Evolutionary conservation across 1,140 invertebrate species (phyloP), one percentile per base, ranked within the genome.

Genomic region (Cotesia glomerata): DNA sequence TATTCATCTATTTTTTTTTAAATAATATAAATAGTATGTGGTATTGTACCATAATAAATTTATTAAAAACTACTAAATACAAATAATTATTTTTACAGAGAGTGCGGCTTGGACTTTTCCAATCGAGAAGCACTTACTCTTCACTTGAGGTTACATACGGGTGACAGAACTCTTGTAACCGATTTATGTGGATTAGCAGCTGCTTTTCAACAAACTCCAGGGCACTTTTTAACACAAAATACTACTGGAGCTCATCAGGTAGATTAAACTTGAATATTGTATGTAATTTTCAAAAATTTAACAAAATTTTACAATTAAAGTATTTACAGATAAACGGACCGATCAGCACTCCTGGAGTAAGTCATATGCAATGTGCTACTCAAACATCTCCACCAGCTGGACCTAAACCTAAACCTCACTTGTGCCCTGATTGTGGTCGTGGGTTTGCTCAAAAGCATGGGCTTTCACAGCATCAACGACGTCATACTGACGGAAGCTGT

Each of bases 361-460:
- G 85, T 74, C 84, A 87, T 70, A 85, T 87, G 83, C 85, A 87
- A 54, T 85, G 85, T 5, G 85, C 85, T 11, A 87, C 86, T 51
- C 86, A 87, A 69, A 87, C 86, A 3, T 87, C 85, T 8, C 86
- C 86, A 3, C 86, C 85, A 9, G 84, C 83, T 4, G 84, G 84
- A 4, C 86, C 86, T 13, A 89, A 90, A 75, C 92, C 93, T 32
- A 96, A 94, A 87, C 93, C 91, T 79, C 95, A 92, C 82, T 91
- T 93, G 72, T 96, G 94, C 83, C 91, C 91, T 11, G 92, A 94
- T 76, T 96, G 95, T 79, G 93, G 93, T 51, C 93, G 94, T 80
- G 93, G 93, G 16, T 96, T 96, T 79, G 93, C 93, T 1, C 92
- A 93, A 54, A 94, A 94, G 78, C 93, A 95, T 72, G 93, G 94